phyloP scores from a whole-genome alignment of 2,888 invertebrate species.

The Andrena bicolor region DNA sequence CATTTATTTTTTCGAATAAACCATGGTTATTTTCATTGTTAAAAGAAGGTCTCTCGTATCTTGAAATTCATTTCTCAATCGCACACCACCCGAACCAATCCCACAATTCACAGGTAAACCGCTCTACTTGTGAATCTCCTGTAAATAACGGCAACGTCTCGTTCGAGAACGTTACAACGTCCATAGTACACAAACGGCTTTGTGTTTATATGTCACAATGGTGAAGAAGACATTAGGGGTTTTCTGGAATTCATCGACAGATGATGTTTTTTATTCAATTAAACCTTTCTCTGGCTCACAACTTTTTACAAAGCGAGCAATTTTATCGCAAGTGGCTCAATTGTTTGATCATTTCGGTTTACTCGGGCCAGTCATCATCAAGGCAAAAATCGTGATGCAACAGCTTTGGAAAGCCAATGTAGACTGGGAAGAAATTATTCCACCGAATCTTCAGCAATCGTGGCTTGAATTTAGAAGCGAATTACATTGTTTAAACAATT shows the following conservation, averaged over 20 bases:
- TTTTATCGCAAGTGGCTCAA: too few relatives aligned
- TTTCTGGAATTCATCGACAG: not conserved
- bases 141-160: too few relatives aligned
- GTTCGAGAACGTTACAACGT: too few relatives aligned
- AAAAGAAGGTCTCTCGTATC: too few relatives aligned
- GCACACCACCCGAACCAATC: too few relatives aligned
- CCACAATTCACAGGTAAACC: too few relatives aligned
- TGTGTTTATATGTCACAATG: not conserved
- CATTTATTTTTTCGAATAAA: too few relatives aligned
- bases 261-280: not conserved
- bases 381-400: not conserved
- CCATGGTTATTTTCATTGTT: too few relatives aligned
- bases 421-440: slow-evolving; percentile 30
- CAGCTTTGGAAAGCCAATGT: not conserved
- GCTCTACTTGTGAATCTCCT: too few relatives aligned
- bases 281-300: not conserved
- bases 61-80: too few relatives aligned
- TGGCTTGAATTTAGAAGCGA: not conserved
- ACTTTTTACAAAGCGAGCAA: not conserved
- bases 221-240: not conserved
- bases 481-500: not conserved
- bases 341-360: not conserved
- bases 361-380: not conserved
- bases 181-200: not conserved
- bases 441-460: not conserved